A percentile compares a stretch with the other conserved stretches of the same genome.
These are phyloP conservation scores for Littorina saxatilis DNA, from an alignment of 1,140 invertebrate genomes.

Conservation along the genomic window DNA sequence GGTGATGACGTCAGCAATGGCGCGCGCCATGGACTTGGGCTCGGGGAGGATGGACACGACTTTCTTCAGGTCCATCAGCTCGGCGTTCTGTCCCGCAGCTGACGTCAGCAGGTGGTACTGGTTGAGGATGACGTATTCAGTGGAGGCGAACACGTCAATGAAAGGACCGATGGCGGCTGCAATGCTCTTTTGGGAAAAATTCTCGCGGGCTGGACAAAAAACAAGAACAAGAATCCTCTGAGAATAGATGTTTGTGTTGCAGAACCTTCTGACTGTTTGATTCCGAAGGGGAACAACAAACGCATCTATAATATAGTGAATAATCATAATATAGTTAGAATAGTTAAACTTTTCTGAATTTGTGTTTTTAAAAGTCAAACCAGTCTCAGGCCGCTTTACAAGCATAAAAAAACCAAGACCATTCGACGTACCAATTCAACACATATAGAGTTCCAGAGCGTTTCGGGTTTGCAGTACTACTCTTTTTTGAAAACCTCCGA, in stretches of 20 bases:
- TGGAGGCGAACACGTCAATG: conserved; percentile 70
- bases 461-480: too few species aligned
- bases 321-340: neutral
- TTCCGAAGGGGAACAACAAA: neutral
- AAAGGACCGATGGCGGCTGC: conserved; percentile 67
- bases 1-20: conserved; percentile 58
- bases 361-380: too few species aligned
- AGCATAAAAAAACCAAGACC: too few species aligned
- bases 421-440: too few species aligned
- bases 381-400: too few species aligned
- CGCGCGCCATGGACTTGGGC: conserved; percentile 54
- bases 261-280: neutral
- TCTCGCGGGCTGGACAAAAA: conserved; percentile 55
- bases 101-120: conserved; percentile 68
- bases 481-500: too few species aligned
- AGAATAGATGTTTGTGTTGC: neutral
- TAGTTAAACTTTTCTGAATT: too few species aligned
- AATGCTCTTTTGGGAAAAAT: conserved; percentile 52
- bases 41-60: conserved; percentile 64
- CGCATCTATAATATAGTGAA: neutral
- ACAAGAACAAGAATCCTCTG: neutral
- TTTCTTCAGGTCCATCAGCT: conserved; percentile 46
- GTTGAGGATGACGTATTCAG: conserved; percentile 65
- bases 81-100: conserved; percentile 53
- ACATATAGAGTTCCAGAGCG: too few species aligned